Conservation (phyloP, 2,888 invertebrate genomes). For the Pasiphila rectangulata region DNA sequence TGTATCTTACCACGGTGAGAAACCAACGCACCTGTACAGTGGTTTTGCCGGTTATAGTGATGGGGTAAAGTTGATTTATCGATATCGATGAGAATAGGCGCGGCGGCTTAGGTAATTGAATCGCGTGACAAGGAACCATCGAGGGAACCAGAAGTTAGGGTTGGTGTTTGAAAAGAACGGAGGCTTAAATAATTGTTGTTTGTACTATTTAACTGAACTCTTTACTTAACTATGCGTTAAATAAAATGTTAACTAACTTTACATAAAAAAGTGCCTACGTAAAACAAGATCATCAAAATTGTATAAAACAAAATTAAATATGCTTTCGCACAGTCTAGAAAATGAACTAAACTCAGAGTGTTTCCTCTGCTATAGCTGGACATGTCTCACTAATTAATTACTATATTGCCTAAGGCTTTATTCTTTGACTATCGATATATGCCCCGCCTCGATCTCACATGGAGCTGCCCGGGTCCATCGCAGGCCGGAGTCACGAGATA, state of each 20-base stretch:
- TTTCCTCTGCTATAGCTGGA: too few species aligned
- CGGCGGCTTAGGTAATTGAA: constrained; percentile 10
- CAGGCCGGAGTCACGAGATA: constrained; percentile 68
- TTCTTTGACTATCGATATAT: neutral
- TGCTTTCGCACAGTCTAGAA: too few species aligned
- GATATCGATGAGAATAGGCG: constrained; percentile 23
- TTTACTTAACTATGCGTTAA: too few species aligned
- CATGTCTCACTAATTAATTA: too few species aligned
- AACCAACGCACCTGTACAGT: constrained; percentile 75
- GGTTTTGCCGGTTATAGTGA: constrained; percentile 55
- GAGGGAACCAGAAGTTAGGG: neutral
- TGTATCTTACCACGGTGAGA: constrained; percentile 57
- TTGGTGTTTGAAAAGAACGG: neutral
- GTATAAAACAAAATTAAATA: too few species aligned
- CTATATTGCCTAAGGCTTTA: too few species aligned
- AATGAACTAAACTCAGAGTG: too few species aligned
- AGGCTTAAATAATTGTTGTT: neutral
- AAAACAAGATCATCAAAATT: too few species aligned
- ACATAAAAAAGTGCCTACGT: too few species aligned
- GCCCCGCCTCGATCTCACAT: constrained; percentile 1
- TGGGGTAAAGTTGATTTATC: constrained; percentile 26
- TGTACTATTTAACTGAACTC: too few species aligned
- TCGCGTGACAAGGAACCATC: constrained; percentile 12
- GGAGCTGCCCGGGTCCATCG: constrained; percentile 53
- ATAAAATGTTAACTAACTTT: too few species aligned